A percentile compares a stretch with the other conserved stretches of the same genome.
Conservation (phyloP, 2,888 invertebrate genomes). For the Pemphredon lugubris region DNA sequence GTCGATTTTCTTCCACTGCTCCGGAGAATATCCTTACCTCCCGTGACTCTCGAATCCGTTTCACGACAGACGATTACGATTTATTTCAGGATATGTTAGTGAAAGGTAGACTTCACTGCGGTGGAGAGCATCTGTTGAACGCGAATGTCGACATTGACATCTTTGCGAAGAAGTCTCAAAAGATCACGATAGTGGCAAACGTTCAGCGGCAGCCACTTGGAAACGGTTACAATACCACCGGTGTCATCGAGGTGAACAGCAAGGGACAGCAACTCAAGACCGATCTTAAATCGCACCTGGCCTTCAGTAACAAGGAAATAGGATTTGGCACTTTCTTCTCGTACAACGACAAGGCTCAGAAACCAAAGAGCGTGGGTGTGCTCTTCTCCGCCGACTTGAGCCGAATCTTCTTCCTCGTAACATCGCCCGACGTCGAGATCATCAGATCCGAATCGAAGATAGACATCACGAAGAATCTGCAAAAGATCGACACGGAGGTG, state of each 20-base stretch:
- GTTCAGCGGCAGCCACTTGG: conserved; percentile 61
- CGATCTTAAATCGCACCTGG: conserved; percentile 75
- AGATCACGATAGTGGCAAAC: conserved; percentile 81
- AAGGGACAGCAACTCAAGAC: conserved; percentile 80
- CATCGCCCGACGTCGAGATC: conserved; percentile 82
- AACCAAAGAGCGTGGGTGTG: conserved; percentile 71
- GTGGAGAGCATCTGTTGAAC: conserved; percentile 78
- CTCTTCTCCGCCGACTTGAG: conserved; percentile 60
- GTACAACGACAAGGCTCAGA: conserved; percentile 79
- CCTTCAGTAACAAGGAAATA: conserved; percentile 71
- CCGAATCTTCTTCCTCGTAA: conserved; percentile 69
- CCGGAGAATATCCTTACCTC: too few relatives aligned
- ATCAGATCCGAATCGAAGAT: conserved; percentile 82
- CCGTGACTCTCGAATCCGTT: not conserved
- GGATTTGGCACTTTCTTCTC: conserved; percentile 72
- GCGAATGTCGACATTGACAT: conserved; percentile 83
- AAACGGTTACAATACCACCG: conserved; percentile 80
- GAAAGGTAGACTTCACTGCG: conserved; percentile 80
- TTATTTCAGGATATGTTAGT: conserved; percentile 80
- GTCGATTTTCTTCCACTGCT: too few relatives aligned
- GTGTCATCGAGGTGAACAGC: conserved; percentile 80
- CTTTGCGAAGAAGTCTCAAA: conserved; percentile 84
- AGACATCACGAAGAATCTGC: conserved; percentile 82
- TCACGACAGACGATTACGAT: not conserved
- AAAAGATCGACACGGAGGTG: conserved; percentile 82